These are phyloP conservation scores for Trichonephila clavata DNA, from an alignment of 1,140 invertebrate genomes.

Conservation along the genomic window DNA sequence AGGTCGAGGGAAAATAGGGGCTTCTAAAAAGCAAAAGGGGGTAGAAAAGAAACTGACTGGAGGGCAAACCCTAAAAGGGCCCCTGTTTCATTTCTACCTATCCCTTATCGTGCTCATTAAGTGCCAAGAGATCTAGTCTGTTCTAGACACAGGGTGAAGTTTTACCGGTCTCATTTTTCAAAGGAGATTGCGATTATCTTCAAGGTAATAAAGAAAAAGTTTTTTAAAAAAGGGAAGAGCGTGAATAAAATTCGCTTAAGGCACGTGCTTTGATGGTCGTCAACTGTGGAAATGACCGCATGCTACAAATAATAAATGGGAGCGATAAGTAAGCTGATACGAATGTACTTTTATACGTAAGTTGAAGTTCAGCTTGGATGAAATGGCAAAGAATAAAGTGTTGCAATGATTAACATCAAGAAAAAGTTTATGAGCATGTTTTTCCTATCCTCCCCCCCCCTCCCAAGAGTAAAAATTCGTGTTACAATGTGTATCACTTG, in stretches of 20 bases:
- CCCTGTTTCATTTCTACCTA: not conserved
- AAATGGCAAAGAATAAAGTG: not conserved
- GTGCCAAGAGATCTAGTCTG: not conserved
- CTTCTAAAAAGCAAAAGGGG: not conserved
- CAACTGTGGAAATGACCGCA: not conserved
- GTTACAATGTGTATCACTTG: not conserved
- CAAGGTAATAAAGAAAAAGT: not conserved
- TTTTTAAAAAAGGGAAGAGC: too few relatives aligned
- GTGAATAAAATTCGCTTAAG: constrained; percentile 20
- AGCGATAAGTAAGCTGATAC: constrained; percentile 16
- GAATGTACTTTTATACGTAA: not conserved
- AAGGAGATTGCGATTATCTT: constrained; percentile 53
- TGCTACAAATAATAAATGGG: constrained; percentile 2
- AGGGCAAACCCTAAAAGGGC: constrained; percentile 30
- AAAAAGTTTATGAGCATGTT: not conserved
- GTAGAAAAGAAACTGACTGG: not conserved
- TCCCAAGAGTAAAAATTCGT: not conserved
- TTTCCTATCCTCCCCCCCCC: not conserved
- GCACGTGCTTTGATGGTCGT: not conserved
- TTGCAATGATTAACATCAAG: not conserved
- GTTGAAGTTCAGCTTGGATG: not conserved
- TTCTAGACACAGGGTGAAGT: not conserved
- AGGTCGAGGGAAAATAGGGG: not conserved
- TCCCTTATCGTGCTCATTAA: constrained; percentile 40
- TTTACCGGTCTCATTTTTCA: constrained; percentile 36